These are phyloP conservation scores for Euthynnus affinis DNA, from an alignment of 2,797 vertebrate genomes.

Conservation along the genomic window DNA sequence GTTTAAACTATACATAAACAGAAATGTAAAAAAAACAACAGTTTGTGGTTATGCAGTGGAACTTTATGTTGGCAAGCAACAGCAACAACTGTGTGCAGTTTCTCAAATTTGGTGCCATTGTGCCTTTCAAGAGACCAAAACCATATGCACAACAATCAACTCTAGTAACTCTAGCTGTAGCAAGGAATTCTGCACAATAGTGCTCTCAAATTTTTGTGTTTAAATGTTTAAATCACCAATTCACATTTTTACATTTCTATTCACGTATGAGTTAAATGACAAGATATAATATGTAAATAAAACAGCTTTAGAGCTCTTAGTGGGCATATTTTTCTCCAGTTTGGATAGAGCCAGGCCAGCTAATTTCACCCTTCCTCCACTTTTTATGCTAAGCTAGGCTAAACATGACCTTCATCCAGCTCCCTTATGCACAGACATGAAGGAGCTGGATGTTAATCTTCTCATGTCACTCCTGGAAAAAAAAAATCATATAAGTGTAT, in stretches of 20 bases:
- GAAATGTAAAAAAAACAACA: neutral
- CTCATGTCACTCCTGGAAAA: no score
- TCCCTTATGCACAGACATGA: no score
- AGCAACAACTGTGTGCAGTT: neutral
- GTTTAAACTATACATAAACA: slow-evolving; percentile 29
- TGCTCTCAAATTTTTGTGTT: neutral
- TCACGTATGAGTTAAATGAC: neutral
- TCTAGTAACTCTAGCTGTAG: neutral
- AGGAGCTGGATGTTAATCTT: no score
- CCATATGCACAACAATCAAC: neutral
- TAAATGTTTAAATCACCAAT: slow-evolving; percentile 7
- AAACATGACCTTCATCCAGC: no score
- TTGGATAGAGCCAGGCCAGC: no score
- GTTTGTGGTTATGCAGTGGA: slow-evolving; percentile 1
- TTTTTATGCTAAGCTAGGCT: no score
- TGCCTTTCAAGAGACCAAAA: neutral
- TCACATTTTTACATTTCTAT: slow-evolving; percentile 5
- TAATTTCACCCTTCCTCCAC: no score
- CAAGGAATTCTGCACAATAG: neutral
- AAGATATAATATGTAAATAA: neutral
- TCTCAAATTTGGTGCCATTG: neutral
- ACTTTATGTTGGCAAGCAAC: neutral
- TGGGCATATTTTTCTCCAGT: no score
- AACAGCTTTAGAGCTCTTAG: no score
- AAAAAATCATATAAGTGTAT: no score